Evolutionary conservation across 2,888 invertebrate genomes (phyloP), one percentile per base, ranked within the genome.

Genomic region (Melanchra persicariae): DNA sequence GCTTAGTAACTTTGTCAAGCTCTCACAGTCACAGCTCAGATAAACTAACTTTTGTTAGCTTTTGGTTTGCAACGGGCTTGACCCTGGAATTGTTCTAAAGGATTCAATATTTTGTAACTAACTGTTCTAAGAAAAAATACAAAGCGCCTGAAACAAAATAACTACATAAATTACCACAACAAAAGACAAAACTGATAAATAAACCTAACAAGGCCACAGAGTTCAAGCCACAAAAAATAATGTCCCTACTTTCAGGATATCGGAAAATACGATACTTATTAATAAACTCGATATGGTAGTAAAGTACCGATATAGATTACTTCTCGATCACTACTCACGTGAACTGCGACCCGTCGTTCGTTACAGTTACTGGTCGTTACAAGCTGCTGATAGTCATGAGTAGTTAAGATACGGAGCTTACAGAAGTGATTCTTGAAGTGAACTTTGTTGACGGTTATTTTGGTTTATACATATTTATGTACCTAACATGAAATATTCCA

Each of bases 241-340:
- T 40, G 49, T n/a, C 7, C 40, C 40, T 37, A 30, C 24, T 64
- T 65, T 70, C 55, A 45, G 70, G 24, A 69, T 81, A 52, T 69
- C 52, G 19, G 8, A 22, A 63, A 45, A 34, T 60, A 59, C 37
- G 15, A 22, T 8, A n/a, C n/a, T n/a, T n/a, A n/a, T 4, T 57
- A 40, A 57, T 55, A 43, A 52, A 58, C 52, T 58, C 8, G 43
- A 57, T 37, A n/a, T 17, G 3, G 54, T n/a, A n/a, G n/a, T n/a
- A n/a, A n/a, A n/a, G n/a, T 49, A 77, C 57, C 64, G 58, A 82
- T 79, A 73, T 65, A 73, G 63, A 82, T 73, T 79, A 73, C 64
- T 65, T 73, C 64, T 78, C 51, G 58, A 62, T 45, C 63, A 49
- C 55, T 67, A 60, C 49, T 69, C 45, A 70, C 34, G 62, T 80